phyloP scores from a whole-genome alignment of 2,113 vertebrate genomes.

The Bubalus kerabau region DNA sequence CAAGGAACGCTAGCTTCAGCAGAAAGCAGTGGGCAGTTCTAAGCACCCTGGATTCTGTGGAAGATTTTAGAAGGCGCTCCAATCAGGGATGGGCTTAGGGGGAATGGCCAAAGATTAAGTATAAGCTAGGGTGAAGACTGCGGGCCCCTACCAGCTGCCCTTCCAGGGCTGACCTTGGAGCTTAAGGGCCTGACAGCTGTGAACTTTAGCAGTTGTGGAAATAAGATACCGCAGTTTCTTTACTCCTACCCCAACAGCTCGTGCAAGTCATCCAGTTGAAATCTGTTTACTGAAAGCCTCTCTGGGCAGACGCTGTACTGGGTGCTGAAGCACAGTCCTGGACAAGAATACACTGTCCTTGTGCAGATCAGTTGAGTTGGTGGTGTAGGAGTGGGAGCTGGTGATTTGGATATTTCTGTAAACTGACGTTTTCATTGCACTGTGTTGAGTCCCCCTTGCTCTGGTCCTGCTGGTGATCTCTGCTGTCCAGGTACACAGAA shows the following conservation, averaged over 20 bases:
- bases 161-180: not conserved
- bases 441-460: not conserved
- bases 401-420: not conserved
- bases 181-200: not conserved
- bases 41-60: not conserved
- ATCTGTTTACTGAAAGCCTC: not conserved
- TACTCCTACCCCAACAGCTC: not conserved
- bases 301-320: not conserved
- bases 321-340: not conserved
- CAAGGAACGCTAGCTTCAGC: not conserved
- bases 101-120: not conserved
- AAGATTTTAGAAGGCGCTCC: not conserved
- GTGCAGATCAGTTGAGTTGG: not conserved
- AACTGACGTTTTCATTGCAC: not conserved
- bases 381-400: not conserved
- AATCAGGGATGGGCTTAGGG: not conserved
- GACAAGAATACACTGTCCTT: not conserved
- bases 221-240: not conserved
- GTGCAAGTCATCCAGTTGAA: not conserved
- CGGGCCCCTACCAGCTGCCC: not conserved
- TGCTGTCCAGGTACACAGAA: not conserved
- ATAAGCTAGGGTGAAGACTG: not conserved
- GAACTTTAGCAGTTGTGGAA: not conserved
- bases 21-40: not conserved
- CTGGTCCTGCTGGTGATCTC: not conserved